Percentiles rank a stretch among this genome's conserved stretches.
phyloP scores from a whole-genome alignment of 2,888 invertebrate species.

The Catocala fraxini region DNA sequence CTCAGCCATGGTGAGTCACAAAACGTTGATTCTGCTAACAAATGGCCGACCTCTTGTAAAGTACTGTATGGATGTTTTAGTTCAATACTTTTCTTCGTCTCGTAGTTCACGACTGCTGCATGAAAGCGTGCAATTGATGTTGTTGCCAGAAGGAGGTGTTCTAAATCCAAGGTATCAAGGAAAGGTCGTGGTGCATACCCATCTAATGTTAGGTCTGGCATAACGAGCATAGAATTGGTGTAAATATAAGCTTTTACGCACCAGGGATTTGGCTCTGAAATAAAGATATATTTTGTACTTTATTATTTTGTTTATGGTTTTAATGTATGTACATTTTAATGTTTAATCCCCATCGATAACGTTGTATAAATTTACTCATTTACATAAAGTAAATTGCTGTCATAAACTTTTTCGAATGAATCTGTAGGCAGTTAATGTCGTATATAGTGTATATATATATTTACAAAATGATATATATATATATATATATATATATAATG shows the following conservation, averaged over 20 bases:
- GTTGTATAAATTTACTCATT: too few species aligned
- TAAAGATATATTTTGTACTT: neutral
- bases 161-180: slow-evolving; percentile 56
- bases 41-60: slow-evolving; percentile 54
- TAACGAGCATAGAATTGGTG: slow-evolving; percentile 67
- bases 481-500: too few species aligned
- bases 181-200: slow-evolving; percentile 62
- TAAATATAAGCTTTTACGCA: slow-evolving; percentile 62
- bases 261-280: slow-evolving; percentile 66
- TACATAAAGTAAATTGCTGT: too few species aligned
- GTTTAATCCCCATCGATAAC: too few species aligned
- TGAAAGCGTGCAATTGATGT: slow-evolving; percentile 73
- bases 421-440: too few species aligned
- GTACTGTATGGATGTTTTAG: slow-evolving; percentile 50
- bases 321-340: too few species aligned
- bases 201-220: slow-evolving; percentile 68
- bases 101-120: slow-evolving; percentile 69
- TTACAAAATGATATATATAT: too few species aligned
- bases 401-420: too few species aligned
- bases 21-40: slow-evolving; percentile 61
- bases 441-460: too few species aligned
- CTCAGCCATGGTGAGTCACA: slow-evolving; percentile 65
- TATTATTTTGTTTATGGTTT: neutral
- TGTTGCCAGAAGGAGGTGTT: slow-evolving; percentile 57
- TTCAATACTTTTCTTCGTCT: slow-evolving; percentile 52